Evolutionary conservation across 2,113 vertebrate genomes (phyloP).

Genomic region (Puffinus mauretanicus): DNA sequence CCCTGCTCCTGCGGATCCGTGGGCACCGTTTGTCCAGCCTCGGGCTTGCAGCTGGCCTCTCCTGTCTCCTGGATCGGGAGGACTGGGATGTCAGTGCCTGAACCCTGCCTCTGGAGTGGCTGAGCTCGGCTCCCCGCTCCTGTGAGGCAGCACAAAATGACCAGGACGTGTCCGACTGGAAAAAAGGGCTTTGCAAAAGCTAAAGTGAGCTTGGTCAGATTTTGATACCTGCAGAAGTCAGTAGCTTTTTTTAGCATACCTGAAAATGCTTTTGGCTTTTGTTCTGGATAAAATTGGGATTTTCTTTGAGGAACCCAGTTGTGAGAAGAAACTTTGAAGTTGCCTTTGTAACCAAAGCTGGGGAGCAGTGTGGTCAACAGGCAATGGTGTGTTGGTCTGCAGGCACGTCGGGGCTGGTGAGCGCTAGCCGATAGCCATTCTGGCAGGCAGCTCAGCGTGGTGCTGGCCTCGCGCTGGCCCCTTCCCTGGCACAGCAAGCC

Average conservation of each 20-base stretch:
- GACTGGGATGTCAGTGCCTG: neutral
- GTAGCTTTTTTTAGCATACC: neutral
- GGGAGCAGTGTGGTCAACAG: accelerated
- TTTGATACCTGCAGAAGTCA: neutral
- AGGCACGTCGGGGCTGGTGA: accelerated
- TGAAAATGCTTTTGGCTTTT: neutral
- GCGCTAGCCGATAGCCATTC: accelerated
- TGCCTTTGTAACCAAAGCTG: neutral
- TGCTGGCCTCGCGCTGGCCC: neutral
- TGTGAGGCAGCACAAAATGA: neutral
- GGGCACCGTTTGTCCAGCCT: neutral
- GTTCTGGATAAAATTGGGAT: neutral
- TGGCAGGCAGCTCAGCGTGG: accelerated
- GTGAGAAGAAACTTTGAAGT: neutral
- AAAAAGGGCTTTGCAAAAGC: neutral
- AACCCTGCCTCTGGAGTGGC: accelerated
- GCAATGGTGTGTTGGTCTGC: accelerated
- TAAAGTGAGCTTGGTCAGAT: neutral
- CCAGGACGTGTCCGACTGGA: accelerated
- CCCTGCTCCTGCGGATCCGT: accelerated
- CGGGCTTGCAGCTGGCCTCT: accelerated
- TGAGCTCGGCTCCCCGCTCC: neutral
- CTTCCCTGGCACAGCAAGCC: neutral
- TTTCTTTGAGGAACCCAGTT: neutral
- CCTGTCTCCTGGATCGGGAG: too few relatives aligned